These are phyloP conservation scores for Alligator sinensis DNA, from an alignment of 2,113 vertebrate genomes.

Conservation along the genomic window DNA sequence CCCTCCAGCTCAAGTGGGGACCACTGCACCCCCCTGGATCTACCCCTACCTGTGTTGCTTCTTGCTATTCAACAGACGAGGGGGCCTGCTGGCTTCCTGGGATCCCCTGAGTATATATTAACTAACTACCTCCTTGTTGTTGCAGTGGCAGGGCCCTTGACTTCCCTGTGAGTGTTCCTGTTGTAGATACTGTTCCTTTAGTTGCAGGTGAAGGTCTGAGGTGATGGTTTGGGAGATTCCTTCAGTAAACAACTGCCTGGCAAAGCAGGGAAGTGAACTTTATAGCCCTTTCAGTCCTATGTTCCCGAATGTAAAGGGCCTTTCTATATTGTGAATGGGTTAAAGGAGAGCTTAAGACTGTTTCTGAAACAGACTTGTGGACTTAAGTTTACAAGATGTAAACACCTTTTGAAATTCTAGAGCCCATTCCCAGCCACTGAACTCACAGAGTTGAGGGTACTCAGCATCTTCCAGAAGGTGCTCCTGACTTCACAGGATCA, in stretches of 20 bases:
- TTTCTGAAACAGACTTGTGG: background rate
- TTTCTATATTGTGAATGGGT: conserved; percentile 30
- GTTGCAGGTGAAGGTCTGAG: no score
- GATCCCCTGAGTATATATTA: no score
- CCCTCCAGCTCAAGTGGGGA: no score
- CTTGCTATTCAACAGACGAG: background rate
- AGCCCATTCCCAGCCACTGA: background rate
- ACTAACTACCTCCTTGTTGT: no score
- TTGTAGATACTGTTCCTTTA: no score
- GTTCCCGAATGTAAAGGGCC: background rate
- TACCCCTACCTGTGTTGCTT: background rate
- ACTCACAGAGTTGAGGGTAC: background rate
- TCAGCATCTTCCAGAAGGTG: rapidly evolving
- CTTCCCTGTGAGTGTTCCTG: no score
- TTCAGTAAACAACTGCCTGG: no score
- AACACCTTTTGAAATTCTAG: background rate
- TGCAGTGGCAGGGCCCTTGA: no score
- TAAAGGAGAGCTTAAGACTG: background rate
- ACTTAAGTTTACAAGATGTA: background rate
- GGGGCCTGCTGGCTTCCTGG: background rate
- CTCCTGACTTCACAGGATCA: background rate
- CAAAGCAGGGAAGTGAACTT: no score
- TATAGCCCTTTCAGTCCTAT: no score
- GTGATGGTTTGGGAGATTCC: no score
- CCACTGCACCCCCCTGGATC: no score